Percentiles rank a stretch among this genome's conserved stretches.
Conservation (phyloP, 2,113 vertebrate genomes). For the Lagenorhynchus albirostris region DNA sequence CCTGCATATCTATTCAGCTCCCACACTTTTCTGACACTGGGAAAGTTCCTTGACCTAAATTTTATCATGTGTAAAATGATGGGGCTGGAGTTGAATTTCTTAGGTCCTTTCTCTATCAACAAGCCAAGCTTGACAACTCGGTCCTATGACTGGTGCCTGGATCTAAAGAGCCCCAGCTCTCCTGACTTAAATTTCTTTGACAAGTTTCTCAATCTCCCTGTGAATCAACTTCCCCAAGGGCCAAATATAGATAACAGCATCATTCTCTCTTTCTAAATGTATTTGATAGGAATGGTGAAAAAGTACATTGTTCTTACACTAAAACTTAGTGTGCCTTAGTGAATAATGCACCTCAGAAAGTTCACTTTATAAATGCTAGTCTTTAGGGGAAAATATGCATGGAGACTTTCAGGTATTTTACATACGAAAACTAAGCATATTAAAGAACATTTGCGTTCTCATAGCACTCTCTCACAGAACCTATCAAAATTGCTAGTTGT, state of each 20-base stretch:
- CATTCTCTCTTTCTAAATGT: conserved; percentile 9
- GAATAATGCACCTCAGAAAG: background rate
- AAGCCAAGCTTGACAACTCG: background rate
- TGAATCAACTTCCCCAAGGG: conserved; percentile 39
- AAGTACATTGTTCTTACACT: background rate
- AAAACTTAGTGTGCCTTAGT: background rate
- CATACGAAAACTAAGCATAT: background rate
- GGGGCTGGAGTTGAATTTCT: background rate
- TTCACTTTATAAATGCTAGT: background rate
- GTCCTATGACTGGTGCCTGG: background rate
- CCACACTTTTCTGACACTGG: background rate
- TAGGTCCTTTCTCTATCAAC: background rate
- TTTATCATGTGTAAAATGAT: background rate
- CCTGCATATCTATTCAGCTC: background rate
- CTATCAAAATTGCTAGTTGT: background rate
- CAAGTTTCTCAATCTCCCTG: conserved; percentile 14
- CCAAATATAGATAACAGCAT: conserved; percentile 33
- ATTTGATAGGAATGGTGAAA: conserved; percentile 34
- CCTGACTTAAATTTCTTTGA: conserved; percentile 35
- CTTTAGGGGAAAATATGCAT: background rate
- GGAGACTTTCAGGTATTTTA: background rate
- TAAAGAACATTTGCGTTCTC: background rate
- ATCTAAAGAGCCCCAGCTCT: background rate
- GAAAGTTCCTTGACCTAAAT: background rate
- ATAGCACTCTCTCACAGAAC: background rate